phyloP scores from a whole-genome alignment of 1,140 invertebrate genomes.

The Planococcus citri region DNA sequence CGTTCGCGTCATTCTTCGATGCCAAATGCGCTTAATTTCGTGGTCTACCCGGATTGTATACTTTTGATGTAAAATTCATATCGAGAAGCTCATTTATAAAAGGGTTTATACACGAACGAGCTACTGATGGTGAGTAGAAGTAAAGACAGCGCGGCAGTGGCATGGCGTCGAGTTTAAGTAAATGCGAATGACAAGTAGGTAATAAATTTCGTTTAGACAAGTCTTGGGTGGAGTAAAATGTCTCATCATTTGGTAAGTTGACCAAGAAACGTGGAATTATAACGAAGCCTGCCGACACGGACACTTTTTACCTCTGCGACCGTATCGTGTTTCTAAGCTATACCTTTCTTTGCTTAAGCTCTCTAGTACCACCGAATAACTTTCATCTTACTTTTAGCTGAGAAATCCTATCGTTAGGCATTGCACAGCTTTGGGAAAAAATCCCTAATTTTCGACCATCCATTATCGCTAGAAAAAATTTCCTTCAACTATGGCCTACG shows the following conservation, averaged over 20 bases:
- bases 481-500: neutral
- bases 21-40: constrained; percentile 6
- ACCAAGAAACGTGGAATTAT: constrained; percentile 6
- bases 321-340: too few relatives aligned
- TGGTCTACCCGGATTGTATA: neutral
- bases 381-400: neutral
- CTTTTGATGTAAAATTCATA: constrained; percentile 8
- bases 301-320: too few relatives aligned
- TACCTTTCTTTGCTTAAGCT: too few relatives aligned
- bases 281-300: neutral
- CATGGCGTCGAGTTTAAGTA: neutral
- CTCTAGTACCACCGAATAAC: neutral
- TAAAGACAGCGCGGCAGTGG: neutral
- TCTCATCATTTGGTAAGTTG: neutral
- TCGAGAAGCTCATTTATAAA: neutral
- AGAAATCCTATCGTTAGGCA: neutral
- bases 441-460: neutral
- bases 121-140: neutral
- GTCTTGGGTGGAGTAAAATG: neutral
- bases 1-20: too few relatives aligned
- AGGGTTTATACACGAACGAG: neutral
- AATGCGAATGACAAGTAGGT: constrained; percentile 1
- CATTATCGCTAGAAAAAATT: neutral
- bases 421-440: neutral
- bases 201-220: constrained; percentile 8